Conservation (phyloP, 2,888 invertebrate genomes). For the Papilio elwesi region DNA sequence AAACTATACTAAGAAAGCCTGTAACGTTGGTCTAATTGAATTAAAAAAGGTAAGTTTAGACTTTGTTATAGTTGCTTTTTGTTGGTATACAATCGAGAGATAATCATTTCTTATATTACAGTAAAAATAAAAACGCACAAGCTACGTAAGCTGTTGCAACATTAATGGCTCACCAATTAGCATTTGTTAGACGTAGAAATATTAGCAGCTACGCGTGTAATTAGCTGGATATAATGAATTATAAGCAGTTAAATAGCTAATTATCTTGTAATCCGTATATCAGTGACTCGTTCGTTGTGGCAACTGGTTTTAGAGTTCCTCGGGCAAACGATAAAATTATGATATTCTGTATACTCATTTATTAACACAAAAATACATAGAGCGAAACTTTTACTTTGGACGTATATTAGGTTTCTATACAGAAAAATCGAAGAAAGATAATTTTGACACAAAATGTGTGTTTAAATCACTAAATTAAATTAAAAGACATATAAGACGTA, state of each 20-base stretch:
- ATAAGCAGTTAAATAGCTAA: constrained; percentile 25
- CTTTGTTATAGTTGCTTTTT: neutral
- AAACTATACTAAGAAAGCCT: too few species aligned
- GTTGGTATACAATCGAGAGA: neutral
- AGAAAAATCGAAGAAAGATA: too few species aligned
- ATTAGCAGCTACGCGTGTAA: constrained; percentile 31
- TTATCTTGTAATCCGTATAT: constrained; percentile 30
- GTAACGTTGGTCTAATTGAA: too few species aligned
- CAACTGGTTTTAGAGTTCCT: constrained; percentile 50
- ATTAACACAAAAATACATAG: too few species aligned
- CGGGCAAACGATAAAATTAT: constrained; percentile 1
- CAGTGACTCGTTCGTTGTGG: constrained; percentile 14
- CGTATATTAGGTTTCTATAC: too few species aligned
- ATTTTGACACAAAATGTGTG: too few species aligned
- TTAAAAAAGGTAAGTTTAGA: too few species aligned
- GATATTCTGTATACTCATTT: too few species aligned
- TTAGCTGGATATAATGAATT: constrained; percentile 29
- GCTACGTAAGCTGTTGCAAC: neutral
- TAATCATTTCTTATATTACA: neutral
- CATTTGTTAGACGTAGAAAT: constrained; percentile 23
- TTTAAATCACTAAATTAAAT: too few species aligned
- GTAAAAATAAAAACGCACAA: constrained; percentile 12
- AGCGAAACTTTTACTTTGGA: too few species aligned
- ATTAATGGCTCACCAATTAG: constrained; percentile 25
- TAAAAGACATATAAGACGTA: too few species aligned